These are phyloP conservation scores for Graptemys geographica DNA, from an alignment of 2,797 vertebrate genomes.

Conservation along the genomic window DNA sequence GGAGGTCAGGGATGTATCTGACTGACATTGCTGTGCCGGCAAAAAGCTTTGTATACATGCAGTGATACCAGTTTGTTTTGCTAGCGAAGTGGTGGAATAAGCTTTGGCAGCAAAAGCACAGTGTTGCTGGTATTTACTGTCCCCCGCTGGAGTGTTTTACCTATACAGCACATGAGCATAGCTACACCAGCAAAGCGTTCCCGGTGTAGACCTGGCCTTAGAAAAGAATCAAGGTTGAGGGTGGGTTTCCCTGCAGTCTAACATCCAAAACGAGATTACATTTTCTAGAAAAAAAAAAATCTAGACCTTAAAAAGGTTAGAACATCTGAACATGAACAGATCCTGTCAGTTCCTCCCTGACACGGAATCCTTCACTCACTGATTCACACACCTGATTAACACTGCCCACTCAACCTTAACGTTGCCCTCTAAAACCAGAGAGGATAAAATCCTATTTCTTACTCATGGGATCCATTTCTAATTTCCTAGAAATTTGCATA, in stretches of 20 bases:
- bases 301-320: background rate
- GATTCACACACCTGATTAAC: background rate
- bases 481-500: background rate
- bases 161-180: background rate
- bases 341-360: background rate
- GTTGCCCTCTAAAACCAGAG: rapidly evolving
- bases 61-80: background rate
- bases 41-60: background rate
- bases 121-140: background rate
- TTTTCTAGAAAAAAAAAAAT: background rate
- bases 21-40: background rate
- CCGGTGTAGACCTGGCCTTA: background rate
- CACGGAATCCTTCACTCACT: background rate
- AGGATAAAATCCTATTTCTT: background rate
- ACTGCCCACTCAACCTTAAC: rapidly evolving
- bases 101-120: rapidly evolving
- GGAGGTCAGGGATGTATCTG: background rate
- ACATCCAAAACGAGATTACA: background rate
- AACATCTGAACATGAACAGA: background rate
- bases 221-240: background rate
- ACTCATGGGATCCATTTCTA: background rate
- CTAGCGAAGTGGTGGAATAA: background rate
- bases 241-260: background rate
- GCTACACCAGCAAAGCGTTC: background rate
- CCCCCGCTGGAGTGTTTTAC: background rate